Evolutionary conservation across 2,888 invertebrate species (phyloP), one percentile per base, ranked within the genome.

Genomic region (Thereva nobilitata): DNA sequence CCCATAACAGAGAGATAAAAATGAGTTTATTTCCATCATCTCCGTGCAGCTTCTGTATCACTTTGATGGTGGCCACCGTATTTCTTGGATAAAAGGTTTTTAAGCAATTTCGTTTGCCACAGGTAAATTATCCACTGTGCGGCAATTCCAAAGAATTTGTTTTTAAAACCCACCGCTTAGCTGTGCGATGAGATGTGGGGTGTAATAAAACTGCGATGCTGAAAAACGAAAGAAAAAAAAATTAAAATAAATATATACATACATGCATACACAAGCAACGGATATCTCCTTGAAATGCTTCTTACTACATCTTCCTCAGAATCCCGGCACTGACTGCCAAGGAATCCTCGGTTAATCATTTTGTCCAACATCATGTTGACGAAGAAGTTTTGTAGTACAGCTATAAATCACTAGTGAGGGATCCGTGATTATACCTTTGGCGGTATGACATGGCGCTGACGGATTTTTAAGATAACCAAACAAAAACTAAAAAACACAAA

Each of bases 291-390:
- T 23, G 23, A 23, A 23, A 23, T 23, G 1, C 23, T 23, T 23
- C 23, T 23, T 23, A 23, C 23, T 23, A 23, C 23, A 23, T 23
- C 23, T 23, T 23, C 23, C 23, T 23, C 23, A 23, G 23, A 23
- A 23, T 23, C 23, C 23, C 23, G 23, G 23, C 23, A 2, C 23
- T 23, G 23, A 2, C 23, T 23, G 23, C 23, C 23, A 23, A 23
- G 23, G 23, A 23, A 23, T 23, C 23, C 23, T 23, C 23, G 23
- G 23, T 23, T 23, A 23, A 23, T 23, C 23, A 45, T 47, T 59
- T 47, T 45, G 57, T 59, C 45, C 47, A 23, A 59, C 57, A 59
- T 38, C 37, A 37, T 59, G 57, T 47, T 59, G 57, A 59, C 47
- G 57, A 59, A 47, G 45, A 10, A 47, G 35, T 59, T 47, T 12